Percentiles rank a stretch among this genome's conserved stretches.
phyloP scores from a whole-genome alignment of 2,797 vertebrate species.

The Fundulus diaphanus region DNA sequence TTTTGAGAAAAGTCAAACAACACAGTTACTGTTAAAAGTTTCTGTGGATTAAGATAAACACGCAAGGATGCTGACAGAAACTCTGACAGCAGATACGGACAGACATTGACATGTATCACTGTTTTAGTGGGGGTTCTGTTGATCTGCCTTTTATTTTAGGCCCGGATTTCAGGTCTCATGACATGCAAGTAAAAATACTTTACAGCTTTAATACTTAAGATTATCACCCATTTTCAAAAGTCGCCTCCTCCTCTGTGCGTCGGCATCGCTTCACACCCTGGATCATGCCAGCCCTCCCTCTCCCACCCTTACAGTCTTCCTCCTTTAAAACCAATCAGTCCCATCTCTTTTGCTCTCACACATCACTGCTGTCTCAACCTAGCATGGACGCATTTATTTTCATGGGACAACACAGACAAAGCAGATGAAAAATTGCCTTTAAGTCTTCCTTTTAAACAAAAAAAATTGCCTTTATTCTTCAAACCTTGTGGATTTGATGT shows the following conservation, averaged over 20 bases:
- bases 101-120: slow-evolving; percentile 6
- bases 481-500: slow-evolving; percentile 37
- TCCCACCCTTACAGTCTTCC: slow-evolving; percentile 72
- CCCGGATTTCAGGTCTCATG: slow-evolving; percentile 50
- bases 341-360: slow-evolving; percentile 72
- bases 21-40: slow-evolving; percentile 6
- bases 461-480: slow-evolving; percentile 11
- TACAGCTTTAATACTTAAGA: slow-evolving; percentile 58
- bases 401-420: slow-evolving; percentile 21
- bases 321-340: slow-evolving; percentile 84
- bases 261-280: slow-evolving; percentile 71
- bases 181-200: slow-evolving; percentile 56
- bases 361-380: slow-evolving; percentile 58
- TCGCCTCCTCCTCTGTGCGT: slow-evolving; percentile 46
- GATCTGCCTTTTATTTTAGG: slow-evolving; percentile 1
- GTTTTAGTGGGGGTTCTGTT: slow-evolving; percentile 9
- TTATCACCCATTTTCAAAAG: slow-evolving; percentile 34
- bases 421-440: slow-evolving; percentile 24
- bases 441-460: slow-evolving; percentile 28
- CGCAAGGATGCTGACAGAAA: neutral
- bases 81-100: neutral
- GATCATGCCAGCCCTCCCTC: slow-evolving; percentile 67
- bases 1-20: slow-evolving; percentile 21
- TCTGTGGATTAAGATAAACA: slow-evolving; percentile 17
- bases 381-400: slow-evolving; percentile 65